Evolutionary conservation across 2,888 invertebrate species (phyloP).

Genomic region (Ametastegia equiseti): DNA sequence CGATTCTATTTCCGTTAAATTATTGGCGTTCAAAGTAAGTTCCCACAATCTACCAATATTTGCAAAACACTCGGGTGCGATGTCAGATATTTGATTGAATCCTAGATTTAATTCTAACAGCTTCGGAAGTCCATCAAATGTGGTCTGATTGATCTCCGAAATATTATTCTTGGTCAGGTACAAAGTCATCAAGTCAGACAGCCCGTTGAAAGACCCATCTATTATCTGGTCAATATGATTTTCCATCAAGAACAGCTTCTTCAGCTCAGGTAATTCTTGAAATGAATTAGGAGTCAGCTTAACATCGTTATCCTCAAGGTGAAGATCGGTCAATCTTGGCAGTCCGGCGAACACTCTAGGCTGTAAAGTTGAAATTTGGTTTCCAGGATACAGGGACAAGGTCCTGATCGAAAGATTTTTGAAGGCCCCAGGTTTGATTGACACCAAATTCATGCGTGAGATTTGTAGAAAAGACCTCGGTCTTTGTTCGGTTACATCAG

Average conservation of each 20-base stretch:
- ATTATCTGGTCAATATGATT: not conserved
- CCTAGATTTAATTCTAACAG: slow-evolving; percentile 68
- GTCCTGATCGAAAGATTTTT: slow-evolving; percentile 50
- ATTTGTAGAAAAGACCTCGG: slow-evolving; percentile 47
- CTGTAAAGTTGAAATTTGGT: slow-evolving; percentile 54
- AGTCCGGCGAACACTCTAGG: slow-evolving; percentile 55
- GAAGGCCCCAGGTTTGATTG: slow-evolving; percentile 55
- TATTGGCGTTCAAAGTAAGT: slow-evolving; percentile 74
- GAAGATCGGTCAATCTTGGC: slow-evolving; percentile 48
- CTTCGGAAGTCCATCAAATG: slow-evolving; percentile 52
- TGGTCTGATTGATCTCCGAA: slow-evolving; percentile 61
- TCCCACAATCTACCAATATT: slow-evolving; percentile 66
- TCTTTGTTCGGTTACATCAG: slow-evolving; percentile 52
- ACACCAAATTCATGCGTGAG: slow-evolving; percentile 52
- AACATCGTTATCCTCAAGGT: not conserved
- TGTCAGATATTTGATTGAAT: slow-evolving; percentile 70
- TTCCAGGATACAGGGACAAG: slow-evolving; percentile 52
- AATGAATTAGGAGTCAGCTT: not conserved
- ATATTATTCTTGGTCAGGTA: not conserved
- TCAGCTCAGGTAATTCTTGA: not conserved
- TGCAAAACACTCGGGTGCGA: slow-evolving; percentile 70
- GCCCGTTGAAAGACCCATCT: not conserved
- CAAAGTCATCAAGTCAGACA: not conserved
- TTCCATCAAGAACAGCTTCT: not conserved
- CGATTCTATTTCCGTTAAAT: slow-evolving; percentile 67